Evolutionary conservation across 2,113 vertebrate genomes (phyloP).

Genomic region (Ellobius talpinus): DNA sequence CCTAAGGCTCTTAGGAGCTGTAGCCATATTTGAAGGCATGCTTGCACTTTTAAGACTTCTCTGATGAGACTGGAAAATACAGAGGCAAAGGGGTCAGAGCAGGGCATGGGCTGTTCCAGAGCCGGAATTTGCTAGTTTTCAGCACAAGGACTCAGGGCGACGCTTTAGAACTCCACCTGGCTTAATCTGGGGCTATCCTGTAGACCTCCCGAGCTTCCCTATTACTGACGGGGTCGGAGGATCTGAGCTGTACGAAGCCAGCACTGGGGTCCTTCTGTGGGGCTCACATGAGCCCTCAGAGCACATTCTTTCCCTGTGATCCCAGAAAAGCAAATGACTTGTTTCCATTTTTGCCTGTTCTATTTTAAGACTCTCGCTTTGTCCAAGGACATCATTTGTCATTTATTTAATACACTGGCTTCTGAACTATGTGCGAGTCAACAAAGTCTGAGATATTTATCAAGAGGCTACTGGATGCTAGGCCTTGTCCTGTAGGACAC

Average conservation of each 20-base stretch:
- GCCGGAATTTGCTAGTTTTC: neutral
- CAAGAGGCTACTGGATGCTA: neutral
- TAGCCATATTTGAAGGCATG: neutral
- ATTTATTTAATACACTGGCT: conserved; percentile 66
- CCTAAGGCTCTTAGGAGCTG: neutral
- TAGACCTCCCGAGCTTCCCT: neutral
- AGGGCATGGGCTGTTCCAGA: neutral
- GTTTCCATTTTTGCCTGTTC: conserved; percentile 50
- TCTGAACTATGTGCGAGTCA: conserved; percentile 61
- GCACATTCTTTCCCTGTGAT: neutral
- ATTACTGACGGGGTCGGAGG: neutral
- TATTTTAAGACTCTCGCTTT: conserved; percentile 71
- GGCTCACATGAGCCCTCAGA: neutral
- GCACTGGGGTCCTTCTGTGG: neutral
- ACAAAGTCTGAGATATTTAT: conserved; percentile 27
- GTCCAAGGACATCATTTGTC: conserved; percentile 70
- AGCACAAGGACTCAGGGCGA: neutral
- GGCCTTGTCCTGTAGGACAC: neutral
- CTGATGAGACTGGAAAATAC: neutral
- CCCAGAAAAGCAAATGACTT: conserved; percentile 24
- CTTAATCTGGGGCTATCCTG: neutral
- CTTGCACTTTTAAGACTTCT: neutral
- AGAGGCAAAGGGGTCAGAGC: neutral
- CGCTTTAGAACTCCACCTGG: neutral
- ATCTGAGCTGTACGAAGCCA: neutral